These are phyloP conservation scores for Polia nebulosa DNA, from an alignment of 2,888 invertebrate species.

Conservation along the genomic window DNA sequence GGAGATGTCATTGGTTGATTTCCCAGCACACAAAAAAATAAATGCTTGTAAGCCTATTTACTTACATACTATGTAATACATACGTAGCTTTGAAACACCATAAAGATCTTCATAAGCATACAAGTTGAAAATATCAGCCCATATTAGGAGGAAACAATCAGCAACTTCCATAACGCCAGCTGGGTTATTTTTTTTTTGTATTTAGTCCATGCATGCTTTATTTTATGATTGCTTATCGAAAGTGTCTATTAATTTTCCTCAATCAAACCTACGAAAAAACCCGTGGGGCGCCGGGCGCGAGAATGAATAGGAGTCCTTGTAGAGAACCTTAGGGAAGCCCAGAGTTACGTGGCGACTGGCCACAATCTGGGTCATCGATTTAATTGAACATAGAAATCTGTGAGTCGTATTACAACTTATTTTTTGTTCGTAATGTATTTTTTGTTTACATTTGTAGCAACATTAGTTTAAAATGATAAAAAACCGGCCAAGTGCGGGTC, in stretches of 20 bases:
- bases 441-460: neutral
- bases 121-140: neutral
- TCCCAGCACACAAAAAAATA: too few species aligned
- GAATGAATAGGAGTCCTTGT: constrained; percentile 79
- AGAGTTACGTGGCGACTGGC: constrained; percentile 72
- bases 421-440: constrained; percentile 12
- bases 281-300: constrained; percentile 35
- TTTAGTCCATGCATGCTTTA: constrained; percentile 7
- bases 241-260: constrained; percentile 35
- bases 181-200: constrained; percentile 24
- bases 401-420: constrained; percentile 64
- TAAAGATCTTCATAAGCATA: neutral
- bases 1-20: too few species aligned
- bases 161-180: neutral
- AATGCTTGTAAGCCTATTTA: neutral
- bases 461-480: too few species aligned
- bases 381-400: constrained; percentile 71
- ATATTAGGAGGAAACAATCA: neutral
- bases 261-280: constrained; percentile 53
- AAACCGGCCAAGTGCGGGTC: too few species aligned
- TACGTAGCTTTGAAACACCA: neutral
- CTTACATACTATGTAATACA: neutral
- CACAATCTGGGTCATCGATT: constrained; percentile 84
- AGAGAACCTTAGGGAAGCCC: constrained; percentile 86
- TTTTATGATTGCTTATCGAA: constrained; percentile 8